Base-by-base conservation (phyloP, 2,113 vertebrate species). In the Geococcyx californianus region DNA sequence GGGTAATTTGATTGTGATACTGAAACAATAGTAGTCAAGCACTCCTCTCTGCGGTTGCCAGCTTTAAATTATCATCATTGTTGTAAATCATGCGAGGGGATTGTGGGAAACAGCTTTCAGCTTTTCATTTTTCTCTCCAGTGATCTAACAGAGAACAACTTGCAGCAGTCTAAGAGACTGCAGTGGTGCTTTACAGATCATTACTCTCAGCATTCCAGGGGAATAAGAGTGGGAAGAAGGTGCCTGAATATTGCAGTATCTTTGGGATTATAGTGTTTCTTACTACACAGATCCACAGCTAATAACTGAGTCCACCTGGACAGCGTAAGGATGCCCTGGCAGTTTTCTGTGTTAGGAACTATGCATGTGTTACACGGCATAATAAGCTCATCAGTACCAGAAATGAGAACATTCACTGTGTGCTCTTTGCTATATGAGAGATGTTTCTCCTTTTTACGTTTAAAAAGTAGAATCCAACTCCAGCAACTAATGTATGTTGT, bases 101-200 rank as follows among this genome's bases (percentile, higher is more conserved):
- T 81, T 93, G 56, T 92, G 85, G 78, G 75, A 94, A 86, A 63
- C 11, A 56, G 63, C 78, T 94, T 95, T 84, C 75, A 88, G 52
- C 63, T 90, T 83, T 91, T 72, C 72, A 8, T 95, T 75, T 88
- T 93, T 88, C 64, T 68, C 40, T 47, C 25, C 51, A 21, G 78
- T 52, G 62, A 75, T 54, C 56, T 75, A n/a, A 67, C 29, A 36
- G 47, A 55, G 26, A 70, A 11, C 42, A 72, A 14, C 42, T 5
- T 1, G 1, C 75, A 86, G 49, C 79, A 55, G 28, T 66, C 59
- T 90, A 5, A 47, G 16, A 49, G 58, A 4, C 59, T 34, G 55
- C 4, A 2, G 34, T 54, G 55, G 16, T 66, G 47, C 42, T 47
- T 83, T 58, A 17, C 52, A 54, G 76, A 24, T 40, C 55, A 28